Evolutionary conservation across 1,140 invertebrate genomes (phyloP).

Genomic region (Drosophila arawakana): DNA sequence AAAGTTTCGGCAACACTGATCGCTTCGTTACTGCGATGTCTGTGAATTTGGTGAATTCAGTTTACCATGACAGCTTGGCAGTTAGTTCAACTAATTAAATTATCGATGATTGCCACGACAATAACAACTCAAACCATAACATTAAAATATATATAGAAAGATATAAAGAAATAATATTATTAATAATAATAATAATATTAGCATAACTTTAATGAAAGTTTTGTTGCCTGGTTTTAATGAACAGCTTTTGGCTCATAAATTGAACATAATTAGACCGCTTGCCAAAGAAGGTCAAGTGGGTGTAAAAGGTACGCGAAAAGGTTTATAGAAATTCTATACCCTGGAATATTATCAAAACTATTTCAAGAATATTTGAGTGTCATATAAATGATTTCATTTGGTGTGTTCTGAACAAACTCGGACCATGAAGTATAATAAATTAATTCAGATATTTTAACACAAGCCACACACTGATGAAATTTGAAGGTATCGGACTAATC

Average conservation of each 20-base stretch:
- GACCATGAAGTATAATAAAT: too few species aligned
- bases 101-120: constrained; percentile 66
- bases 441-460: too few species aligned
- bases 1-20: too few species aligned
- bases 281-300: too few species aligned
- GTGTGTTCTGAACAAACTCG: too few species aligned
- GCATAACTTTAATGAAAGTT: constrained; percentile 64
- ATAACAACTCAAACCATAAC: constrained; percentile 1
- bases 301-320: too few species aligned
- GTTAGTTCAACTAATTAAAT: constrained; percentile 68
- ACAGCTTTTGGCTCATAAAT: constrained; percentile 51
- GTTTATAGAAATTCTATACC: too few species aligned
- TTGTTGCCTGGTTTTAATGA: constrained; percentile 61
- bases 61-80: constrained; percentile 17
- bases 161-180: background rate
- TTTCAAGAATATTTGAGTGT: too few species aligned
- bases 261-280: constrained; percentile 50
- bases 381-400: too few species aligned
- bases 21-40: constrained; percentile 11
- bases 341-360: too few species aligned
- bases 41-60: constrained; percentile 16
- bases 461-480: too few species aligned
- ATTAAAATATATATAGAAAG: background rate
- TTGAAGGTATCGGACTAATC: too few species aligned
- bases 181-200: constrained; percentile 8